A percentile compares a stretch with the other conserved stretches of the same genome.
phyloP scores from a whole-genome alignment of 2,888 invertebrate genomes.

The Pasiphila rectangulata region DNA sequence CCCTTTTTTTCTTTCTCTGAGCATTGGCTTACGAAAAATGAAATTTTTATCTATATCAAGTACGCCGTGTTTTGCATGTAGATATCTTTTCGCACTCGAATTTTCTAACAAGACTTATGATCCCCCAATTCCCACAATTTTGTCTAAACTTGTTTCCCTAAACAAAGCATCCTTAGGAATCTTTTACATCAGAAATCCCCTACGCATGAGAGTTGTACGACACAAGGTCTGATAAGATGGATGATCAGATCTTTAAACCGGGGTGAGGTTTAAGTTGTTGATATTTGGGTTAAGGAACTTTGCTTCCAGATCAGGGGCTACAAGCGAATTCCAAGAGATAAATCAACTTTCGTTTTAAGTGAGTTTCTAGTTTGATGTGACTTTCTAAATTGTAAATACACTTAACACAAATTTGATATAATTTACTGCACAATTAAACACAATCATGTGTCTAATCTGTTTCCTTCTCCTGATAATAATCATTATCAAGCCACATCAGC shows the following conservation, averaged over 20 bases:
- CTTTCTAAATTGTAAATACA: constrained; percentile 1
- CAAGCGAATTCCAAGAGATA: too few relatives aligned
- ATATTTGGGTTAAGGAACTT: too few relatives aligned
- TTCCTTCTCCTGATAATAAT: constrained; percentile 27
- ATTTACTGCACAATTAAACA: constrained; percentile 32
- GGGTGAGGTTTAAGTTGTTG: too few relatives aligned
- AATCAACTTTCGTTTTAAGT: too few relatives aligned
- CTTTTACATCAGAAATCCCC: neutral
- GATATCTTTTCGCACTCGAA: neutral
- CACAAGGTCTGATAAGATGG: too few relatives aligned
- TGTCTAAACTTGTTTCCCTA: neutral
- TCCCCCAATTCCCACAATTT: neutral
- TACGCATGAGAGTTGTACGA: too few relatives aligned
- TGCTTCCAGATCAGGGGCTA: too few relatives aligned
- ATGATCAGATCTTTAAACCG: too few relatives aligned
- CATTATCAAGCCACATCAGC: constrained; percentile 38
- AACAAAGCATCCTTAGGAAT: neutral
- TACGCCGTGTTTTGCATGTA: constrained; percentile 11
- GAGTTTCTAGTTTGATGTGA: too few relatives aligned
- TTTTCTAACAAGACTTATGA: neutral
- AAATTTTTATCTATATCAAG: constrained; percentile 7
- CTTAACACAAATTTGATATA: constrained; percentile 11
- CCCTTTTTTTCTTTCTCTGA: constrained; percentile 6
- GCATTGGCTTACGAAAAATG: constrained; percentile 10
- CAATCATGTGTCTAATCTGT: constrained; percentile 32